A percentile compares a stretch with the other conserved stretches of the same genome.
Evolutionary conservation across 2,888 invertebrate species (phyloP).

Genomic region (Onthophagus sagittarius): DNA sequence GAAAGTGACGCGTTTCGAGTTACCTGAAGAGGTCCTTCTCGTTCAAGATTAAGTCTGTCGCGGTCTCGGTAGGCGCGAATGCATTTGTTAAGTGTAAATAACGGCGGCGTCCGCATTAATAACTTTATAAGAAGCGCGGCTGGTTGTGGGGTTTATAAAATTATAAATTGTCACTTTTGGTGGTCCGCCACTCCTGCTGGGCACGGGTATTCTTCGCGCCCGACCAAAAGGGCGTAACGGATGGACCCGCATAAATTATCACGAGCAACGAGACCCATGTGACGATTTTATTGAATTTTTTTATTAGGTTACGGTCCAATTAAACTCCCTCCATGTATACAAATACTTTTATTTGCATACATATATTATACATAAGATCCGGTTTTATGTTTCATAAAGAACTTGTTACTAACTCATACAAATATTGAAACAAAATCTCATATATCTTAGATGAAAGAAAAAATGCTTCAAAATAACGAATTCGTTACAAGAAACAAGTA

Average conservation of each 20-base stretch:
- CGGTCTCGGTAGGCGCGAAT: neutral
- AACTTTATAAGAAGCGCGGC: conserved; percentile 35
- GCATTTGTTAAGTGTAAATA: conserved; percentile 37
- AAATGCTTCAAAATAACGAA: too few species aligned
- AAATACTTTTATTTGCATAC: neutral
- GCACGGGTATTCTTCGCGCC: conserved; percentile 22
- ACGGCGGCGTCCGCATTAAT: conserved; percentile 36
- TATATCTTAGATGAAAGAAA: too few species aligned
- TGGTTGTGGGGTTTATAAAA: conserved; percentile 34
- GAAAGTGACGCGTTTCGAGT: neutral
- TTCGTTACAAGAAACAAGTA: conserved; percentile 33
- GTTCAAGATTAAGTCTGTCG: neutral
- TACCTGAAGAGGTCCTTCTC: neutral
- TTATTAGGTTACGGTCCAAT: neutral
- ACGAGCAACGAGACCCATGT: neutral
- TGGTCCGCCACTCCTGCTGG: conserved; percentile 35
- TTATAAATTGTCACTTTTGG: conserved; percentile 40
- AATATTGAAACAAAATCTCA: too few species aligned
- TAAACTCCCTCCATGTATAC: neutral
- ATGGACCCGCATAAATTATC: conserved; percentile 9
- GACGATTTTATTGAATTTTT: conserved; percentile 11
- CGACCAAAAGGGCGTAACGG: neutral
- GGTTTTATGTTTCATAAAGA: too few species aligned
- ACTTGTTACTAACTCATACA: too few species aligned
- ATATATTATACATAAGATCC: too few species aligned